Evolutionary conservation across 2,888 invertebrate genomes (phyloP), one percentile per base, ranked within the genome.

Genomic region (Geotrupes spiniger): DNA sequence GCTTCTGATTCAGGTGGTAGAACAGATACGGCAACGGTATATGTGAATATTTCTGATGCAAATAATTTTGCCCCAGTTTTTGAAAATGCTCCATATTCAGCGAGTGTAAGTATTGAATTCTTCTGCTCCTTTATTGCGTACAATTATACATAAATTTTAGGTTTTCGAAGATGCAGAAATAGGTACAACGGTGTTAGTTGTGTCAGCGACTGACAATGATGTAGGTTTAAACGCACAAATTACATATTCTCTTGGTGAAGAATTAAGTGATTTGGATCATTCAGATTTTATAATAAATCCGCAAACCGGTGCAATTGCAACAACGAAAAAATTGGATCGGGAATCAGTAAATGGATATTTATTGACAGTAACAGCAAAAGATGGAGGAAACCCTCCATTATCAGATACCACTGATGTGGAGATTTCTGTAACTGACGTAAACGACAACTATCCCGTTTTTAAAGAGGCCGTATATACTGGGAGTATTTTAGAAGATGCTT

Each of bases 321-420:
- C 96, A 0, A 89, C 88, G 10, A 86, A 85, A 56, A 67, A 81
- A 1, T 73, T 99, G 37, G 97, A 99, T 70, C 78, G 97, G 16
- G 98, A 99, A 72, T 79, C 83, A 10, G 78, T 79, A 58, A 82
- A 82, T 55, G 85, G 90, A 0, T 97, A 94, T 69, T 76, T 94
- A 4, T 72, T 98, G 27, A 92, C 92, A 0, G 93, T 98, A 1
- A 93, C 90, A 0, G 98, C 96, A 0, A 83, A 84, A 53, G 98
- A 98, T 70, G 92, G 94, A 1, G 98, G 98, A 1, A 82, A 83
- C 28, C 96, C 96, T 0, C 84, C 93, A 0, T 74, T 94, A 10
- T 89, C 91, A 1, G 96, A 97, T 65, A 94, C 93, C 0, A 96
- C 97, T 0, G 94, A 95, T 63, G 89, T 99, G 0, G 95, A 97